Evolutionary conservation across 2,113 vertebrate genomes (phyloP).

Genomic region (Microcebus griseorufus): DNA sequence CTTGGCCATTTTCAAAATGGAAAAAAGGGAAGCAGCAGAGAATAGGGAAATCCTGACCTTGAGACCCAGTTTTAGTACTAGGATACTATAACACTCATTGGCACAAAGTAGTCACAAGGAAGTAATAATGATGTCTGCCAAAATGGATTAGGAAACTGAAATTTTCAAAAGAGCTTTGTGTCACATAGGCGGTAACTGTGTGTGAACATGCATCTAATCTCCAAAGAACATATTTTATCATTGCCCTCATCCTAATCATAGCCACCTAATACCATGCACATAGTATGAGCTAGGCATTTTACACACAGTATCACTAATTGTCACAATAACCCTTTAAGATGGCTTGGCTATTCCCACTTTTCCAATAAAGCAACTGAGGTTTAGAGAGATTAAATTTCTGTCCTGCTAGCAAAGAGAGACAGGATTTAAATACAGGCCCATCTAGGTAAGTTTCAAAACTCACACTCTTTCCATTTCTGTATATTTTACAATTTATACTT

Average conservation of each 20-base stretch:
- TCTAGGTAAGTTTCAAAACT: neutral
- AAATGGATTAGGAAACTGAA: neutral
- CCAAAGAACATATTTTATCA: neutral
- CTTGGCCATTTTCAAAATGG: slow-evolving; percentile 33
- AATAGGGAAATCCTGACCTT: slow-evolving; percentile 39
- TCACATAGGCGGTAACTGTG: neutral
- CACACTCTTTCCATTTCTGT: neutral
- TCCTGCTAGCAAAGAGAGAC: neutral
- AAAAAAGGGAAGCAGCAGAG: slow-evolving; percentile 49
- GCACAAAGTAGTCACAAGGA: neutral
- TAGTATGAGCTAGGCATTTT: neutral
- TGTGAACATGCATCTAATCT: neutral
- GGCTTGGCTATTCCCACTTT: neutral
- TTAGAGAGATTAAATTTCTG: neutral
- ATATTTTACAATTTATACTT: neutral
- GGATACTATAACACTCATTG: neutral
- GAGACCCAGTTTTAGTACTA: neutral
- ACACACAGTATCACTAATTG: neutral
- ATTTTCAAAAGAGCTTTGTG: slow-evolving; percentile 14
- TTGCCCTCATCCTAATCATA: neutral
- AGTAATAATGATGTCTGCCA: neutral
- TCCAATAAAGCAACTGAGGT: neutral
- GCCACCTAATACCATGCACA: neutral
- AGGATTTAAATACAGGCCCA: neutral
- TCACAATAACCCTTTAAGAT: neutral